These are phyloP conservation scores for Ctenicera cuprea DNA, from an alignment of 2,888 invertebrate genomes.

Conservation along the genomic window DNA sequence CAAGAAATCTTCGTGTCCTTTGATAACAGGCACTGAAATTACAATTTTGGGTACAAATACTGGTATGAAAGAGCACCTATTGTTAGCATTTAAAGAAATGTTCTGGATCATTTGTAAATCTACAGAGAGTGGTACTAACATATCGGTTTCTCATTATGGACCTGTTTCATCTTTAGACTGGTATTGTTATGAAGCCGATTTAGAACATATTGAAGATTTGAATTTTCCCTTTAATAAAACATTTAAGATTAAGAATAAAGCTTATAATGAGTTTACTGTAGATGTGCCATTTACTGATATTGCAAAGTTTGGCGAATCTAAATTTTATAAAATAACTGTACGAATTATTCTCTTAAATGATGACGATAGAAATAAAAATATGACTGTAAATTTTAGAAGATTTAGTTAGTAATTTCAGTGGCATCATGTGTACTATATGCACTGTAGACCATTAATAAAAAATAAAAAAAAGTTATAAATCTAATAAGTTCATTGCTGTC, in stretches of 20 bases:
- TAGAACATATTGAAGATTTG: neutral
- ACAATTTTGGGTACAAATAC: neutral
- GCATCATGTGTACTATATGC: no score
- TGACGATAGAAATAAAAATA: neutral
- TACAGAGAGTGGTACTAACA: neutral
- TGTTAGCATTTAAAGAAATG: slow-evolving; percentile 3
- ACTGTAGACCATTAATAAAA: no score
- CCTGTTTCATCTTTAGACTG: neutral
- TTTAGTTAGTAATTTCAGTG: neutral
- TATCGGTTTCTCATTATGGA: slow-evolving; percentile 5
- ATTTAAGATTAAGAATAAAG: neutral
- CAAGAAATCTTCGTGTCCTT: neutral
- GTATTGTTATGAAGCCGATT: slow-evolving; percentile 13
- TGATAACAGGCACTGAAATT: neutral
- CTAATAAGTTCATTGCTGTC: no score
- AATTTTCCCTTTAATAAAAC: slow-evolving; percentile 13
- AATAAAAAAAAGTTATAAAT: no score
- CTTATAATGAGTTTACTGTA: neutral
- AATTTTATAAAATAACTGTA: slow-evolving; percentile 1
- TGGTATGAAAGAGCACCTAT: neutral
- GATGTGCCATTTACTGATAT: neutral
- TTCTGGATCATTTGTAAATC: neutral
- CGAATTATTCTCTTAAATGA: neutral
- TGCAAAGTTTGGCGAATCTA: neutral
- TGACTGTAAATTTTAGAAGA: neutral